Conservation (phyloP, 2,888 invertebrate genomes). For the Hoplodrina blanda region DNA sequence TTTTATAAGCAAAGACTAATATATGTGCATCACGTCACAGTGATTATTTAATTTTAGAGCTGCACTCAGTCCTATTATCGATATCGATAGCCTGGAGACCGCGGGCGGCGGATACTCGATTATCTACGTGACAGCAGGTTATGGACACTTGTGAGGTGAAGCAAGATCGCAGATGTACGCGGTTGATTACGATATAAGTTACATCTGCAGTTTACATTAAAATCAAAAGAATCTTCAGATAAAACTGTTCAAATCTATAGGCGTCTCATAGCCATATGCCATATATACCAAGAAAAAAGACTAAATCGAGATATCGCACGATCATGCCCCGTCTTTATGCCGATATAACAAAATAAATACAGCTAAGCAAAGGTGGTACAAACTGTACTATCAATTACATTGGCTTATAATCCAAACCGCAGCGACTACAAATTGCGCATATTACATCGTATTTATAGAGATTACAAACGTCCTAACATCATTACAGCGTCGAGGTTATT, state of each 20-base stretch:
- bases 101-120: conserved; percentile 30
- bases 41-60: conserved; percentile 53
- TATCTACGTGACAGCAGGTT: conserved; percentile 23
- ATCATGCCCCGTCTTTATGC: conserved; percentile 4
- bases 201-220: neutral
- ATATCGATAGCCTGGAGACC: conserved; percentile 34
- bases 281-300: neutral
- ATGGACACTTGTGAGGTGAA: neutral
- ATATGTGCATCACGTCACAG: conserved; percentile 35
- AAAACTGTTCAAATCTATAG: neutral
- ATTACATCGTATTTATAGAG: conserved; percentile 58
- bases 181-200: conserved; percentile 1
- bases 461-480: conserved; percentile 55
- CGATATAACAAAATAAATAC: conserved; percentile 38
- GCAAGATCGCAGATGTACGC: neutral
- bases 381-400: conserved; percentile 58
- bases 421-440: conserved; percentile 58
- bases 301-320: conserved; percentile 9
- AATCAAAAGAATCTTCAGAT: conserved; percentile 6
- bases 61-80: conserved; percentile 15
- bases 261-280: neutral
- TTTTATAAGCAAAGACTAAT: conserved; percentile 47
- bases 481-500: conserved; percentile 52
- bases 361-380: conserved; percentile 29
- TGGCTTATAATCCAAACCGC: conserved; percentile 56